Evolutionary conservation across 2,797 vertebrate species (phyloP).

Genomic region (Heteromormyrus szaboi): DNA sequence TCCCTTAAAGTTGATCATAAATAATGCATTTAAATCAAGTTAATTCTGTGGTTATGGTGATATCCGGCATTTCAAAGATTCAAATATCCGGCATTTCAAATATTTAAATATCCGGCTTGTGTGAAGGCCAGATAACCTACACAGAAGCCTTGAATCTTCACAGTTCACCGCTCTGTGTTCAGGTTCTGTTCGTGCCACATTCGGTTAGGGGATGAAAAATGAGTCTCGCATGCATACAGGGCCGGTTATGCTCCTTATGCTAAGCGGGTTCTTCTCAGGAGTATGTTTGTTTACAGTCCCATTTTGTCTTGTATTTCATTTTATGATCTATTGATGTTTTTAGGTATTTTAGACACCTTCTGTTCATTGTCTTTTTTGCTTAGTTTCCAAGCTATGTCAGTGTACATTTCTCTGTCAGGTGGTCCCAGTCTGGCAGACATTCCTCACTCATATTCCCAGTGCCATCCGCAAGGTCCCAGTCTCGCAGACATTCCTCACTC

Average conservation of each 20-base stretch:
- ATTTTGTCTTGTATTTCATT: background rate
- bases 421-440: background rate
- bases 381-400: background rate
- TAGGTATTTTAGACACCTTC: background rate
- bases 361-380: background rate
- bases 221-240: background rate
- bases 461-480: background rate
- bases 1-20: background rate
- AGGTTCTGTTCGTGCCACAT: background rate
- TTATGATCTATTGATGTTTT: slow-evolving; percentile 1
- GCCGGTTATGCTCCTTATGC: background rate
- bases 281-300: background rate
- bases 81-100: background rate
- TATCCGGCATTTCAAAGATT: background rate
- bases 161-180: background rate
- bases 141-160: background rate
- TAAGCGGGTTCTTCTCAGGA: background rate
- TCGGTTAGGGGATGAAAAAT: background rate
- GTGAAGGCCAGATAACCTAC: background rate
- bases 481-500: background rate
- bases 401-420: background rate
- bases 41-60: background rate
- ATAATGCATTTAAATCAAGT: background rate
- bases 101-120: background rate
- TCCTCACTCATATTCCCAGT: background rate